Base-by-base conservation (phyloP, 2,113 vertebrate genomes). In the Tringa solitaria region DNA sequence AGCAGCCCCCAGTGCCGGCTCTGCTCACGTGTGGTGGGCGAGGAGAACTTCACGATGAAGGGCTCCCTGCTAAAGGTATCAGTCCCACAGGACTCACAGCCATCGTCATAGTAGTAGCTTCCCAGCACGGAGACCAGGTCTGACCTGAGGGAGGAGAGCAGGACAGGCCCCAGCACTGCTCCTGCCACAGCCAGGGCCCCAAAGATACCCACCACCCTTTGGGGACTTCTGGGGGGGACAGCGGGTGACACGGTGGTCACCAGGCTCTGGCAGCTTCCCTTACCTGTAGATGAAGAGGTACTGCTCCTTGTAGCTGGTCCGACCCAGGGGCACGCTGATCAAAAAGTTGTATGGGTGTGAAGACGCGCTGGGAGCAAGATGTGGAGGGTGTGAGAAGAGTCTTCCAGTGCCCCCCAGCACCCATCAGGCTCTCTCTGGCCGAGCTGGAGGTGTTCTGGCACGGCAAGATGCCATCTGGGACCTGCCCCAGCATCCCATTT, bases 221-320 rank as follows among this genome's bases (percentile, higher is more conserved):
- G 6, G 70, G 39, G 28, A 14, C 10, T 13, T 12, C 54, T 19
- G 27, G 14, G n/a, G 51, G 43, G n/a, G 35, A 50, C 30, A 70
- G 41, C 2, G 1, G 67, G 24, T 67, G 60, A 32, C 3, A 6
- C 0, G 0, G 24, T 39, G n/a, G 23, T 54, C 2, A 0, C 50
- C 1, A 0, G 35, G 14, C 15, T 27, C 23, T 74, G 28, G 54
- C 0, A 2, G 20, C 50, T 32, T 12, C 20, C 30, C 35, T 89
- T 95, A 99, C 99, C 99, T 99, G 97, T 99, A 99, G 57, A 99
- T 37, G 65, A 98, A 99, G 82, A 99, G 97, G 64, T 99, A 99
- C 95, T 98, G 98, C 95, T 99, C 99, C 91, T 98, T 99, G 83
- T 99, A 99, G 50, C 93, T 93, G 95, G 74, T 98, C 56, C 98